Evolutionary conservation across 2,113 vertebrate genomes (phyloP).

Genomic region (Petrocephalus microphthalmus): DNA sequence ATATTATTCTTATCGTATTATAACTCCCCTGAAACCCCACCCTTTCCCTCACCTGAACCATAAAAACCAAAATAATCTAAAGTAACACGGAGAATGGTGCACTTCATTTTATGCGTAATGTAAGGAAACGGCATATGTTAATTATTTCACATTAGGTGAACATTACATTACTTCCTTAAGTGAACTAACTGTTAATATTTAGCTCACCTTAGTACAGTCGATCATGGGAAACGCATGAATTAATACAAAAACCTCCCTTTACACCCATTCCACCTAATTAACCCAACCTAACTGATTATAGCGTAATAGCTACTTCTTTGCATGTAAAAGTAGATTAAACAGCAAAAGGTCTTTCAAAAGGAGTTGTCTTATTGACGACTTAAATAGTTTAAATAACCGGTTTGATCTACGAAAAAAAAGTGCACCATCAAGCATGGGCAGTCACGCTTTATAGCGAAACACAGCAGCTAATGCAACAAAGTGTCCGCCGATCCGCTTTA

Average conservation of each 20-base stretch:
- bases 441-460: neutral
- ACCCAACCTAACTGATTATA: neutral
- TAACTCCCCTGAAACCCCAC: neutral
- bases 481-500: neutral
- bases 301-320: neutral
- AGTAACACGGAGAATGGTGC: neutral
- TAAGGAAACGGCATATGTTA: neutral
- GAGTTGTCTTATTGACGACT: neutral
- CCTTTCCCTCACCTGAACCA: neutral
- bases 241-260: neutral
- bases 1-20: neutral
- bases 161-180: too few relatives aligned
- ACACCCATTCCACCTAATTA: neutral
- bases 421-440: neutral
- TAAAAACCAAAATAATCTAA: neutral
- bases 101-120: neutral
- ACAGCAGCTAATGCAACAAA: neutral
- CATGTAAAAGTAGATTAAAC: neutral
- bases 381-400: neutral
- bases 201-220: neutral
- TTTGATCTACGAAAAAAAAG: neutral
- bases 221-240: neutral
- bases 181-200: neutral
- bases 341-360: neutral
- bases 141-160: neutral